phyloP scores from a whole-genome alignment of 2,888 invertebrate genomes.

The Stictocephala bisonia region DNA sequence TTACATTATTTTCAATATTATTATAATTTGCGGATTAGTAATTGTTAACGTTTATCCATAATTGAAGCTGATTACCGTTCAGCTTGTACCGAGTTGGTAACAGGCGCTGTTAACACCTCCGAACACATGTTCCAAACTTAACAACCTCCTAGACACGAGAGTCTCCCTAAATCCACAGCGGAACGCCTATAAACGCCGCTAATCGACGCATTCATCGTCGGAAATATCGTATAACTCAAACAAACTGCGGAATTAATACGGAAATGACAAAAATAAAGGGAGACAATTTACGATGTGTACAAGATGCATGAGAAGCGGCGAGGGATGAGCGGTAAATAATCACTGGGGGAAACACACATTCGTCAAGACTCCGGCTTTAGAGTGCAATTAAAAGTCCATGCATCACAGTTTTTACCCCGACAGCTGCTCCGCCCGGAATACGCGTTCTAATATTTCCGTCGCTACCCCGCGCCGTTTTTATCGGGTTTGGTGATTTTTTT shows the following conservation, averaged over 20 bases:
- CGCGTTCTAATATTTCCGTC: constrained; percentile 44
- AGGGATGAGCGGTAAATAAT: constrained; percentile 44
- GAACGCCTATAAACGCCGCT: background rate
- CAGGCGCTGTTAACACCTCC: constrained; percentile 14
- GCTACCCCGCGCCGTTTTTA: constrained; percentile 22
- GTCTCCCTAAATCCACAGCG: constrained; percentile 2
- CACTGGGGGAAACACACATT: constrained; percentile 41
- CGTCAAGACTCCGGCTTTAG: constrained; percentile 49
- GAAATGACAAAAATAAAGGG: constrained; percentile 40
- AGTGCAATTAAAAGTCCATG: constrained; percentile 53
- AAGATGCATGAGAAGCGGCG: constrained; percentile 19
- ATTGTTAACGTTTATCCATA: too few relatives aligned
- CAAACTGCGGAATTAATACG: constrained; percentile 39
- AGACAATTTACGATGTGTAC: constrained; percentile 27
- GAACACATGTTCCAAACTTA: background rate
- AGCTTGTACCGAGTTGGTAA: too few relatives aligned
- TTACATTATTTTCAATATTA: too few relatives aligned
- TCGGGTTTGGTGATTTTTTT: constrained; percentile 4
- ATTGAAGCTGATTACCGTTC: too few relatives aligned
- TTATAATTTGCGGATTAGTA: too few relatives aligned
- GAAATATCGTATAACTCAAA: constrained; percentile 36
- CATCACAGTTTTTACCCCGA: constrained; percentile 50
- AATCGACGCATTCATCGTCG: constrained; percentile 22
- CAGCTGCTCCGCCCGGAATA: constrained; percentile 44
- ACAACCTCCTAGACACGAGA: background rate